Percentiles rank a stretch among this genome's conserved stretches.
Evolutionary conservation across 2,888 invertebrate genomes (phyloP).

Genomic region (Scaptodrosophila latifasciaeformis): DNA sequence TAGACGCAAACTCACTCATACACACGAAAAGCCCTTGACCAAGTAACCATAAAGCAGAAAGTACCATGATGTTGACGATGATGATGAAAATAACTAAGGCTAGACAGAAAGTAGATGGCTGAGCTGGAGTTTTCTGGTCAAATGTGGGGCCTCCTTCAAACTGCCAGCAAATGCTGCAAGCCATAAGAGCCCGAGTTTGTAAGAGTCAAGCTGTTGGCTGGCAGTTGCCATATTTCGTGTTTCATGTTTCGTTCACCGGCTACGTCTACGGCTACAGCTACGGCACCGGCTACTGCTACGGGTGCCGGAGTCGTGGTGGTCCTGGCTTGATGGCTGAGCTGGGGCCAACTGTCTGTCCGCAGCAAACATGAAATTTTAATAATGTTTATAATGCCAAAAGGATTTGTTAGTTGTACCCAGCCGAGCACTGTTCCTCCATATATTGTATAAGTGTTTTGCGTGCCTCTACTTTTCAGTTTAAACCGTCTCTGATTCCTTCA

Average conservation of each 20-base stretch:
- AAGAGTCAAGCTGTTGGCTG: too few relatives aligned
- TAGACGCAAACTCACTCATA: constrained; percentile 2
- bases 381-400: constrained; percentile 70
- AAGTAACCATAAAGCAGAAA: constrained; percentile 69
- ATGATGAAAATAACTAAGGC: constrained; percentile 65
- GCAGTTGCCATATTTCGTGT: constrained; percentile 36
- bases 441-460: not conserved
- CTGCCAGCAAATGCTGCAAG: constrained; percentile 24
- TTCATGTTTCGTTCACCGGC: constrained; percentile 54
- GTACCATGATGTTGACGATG: too few relatives aligned
- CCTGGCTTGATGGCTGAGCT: constrained; percentile 3
- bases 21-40: constrained; percentile 64
- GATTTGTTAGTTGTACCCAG: constrained; percentile 57
- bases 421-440: not conserved
- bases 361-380: constrained; percentile 68
- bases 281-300: too few relatives aligned
- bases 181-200: constrained; percentile 15
- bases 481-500: too few relatives aligned
- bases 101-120: constrained; percentile 39
- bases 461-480: constrained; percentile 18
- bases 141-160: too few relatives aligned
- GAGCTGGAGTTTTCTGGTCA: constrained; percentile 13
- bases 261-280: too few relatives aligned
- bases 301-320: constrained; percentile 12
- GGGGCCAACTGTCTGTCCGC: constrained; percentile 28